phyloP scores from a whole-genome alignment of 1,140 invertebrate genomes.

The Monochamus saltuarius region DNA sequence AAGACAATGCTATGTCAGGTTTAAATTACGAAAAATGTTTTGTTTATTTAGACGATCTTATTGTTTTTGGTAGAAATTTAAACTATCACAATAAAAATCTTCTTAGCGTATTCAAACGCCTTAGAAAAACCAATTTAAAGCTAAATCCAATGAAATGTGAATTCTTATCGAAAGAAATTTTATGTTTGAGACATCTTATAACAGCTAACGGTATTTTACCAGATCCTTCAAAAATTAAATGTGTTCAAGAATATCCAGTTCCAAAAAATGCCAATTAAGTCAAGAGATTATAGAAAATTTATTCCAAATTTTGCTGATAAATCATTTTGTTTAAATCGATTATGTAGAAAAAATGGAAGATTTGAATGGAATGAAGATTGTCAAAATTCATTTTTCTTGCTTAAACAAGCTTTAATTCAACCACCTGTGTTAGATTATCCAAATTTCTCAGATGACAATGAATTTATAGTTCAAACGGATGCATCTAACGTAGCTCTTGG shows the following conservation, averaged over 20 bases:
- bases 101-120: conserved; percentile 21
- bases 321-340: neutral
- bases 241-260: conserved; percentile 2
- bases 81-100: conserved; percentile 13
- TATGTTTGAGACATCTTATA: neutral
- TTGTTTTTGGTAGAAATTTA: conserved; percentile 11
- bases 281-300: conserved; percentile 1
- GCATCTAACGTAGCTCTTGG: no score
- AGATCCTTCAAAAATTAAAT: no score
- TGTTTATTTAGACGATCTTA: conserved; percentile 25
- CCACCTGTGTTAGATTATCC: no score
- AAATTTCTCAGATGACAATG: no score
- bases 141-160: conserved; percentile 27
- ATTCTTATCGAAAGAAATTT: conserved; percentile 16
- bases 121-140: conserved; percentile 25
- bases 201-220: neutral
- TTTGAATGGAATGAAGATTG: neutral
- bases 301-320: neutral
- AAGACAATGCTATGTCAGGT: no score
- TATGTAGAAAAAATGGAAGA: neutral
- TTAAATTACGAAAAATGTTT: conserved; percentile 17
- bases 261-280: neutral
- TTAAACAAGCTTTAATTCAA: no score
- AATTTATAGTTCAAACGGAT: neutral
- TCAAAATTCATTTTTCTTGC: no score